Base-by-base conservation (phyloP, 2,888 invertebrate species). In the Erebia aethiops region DNA sequence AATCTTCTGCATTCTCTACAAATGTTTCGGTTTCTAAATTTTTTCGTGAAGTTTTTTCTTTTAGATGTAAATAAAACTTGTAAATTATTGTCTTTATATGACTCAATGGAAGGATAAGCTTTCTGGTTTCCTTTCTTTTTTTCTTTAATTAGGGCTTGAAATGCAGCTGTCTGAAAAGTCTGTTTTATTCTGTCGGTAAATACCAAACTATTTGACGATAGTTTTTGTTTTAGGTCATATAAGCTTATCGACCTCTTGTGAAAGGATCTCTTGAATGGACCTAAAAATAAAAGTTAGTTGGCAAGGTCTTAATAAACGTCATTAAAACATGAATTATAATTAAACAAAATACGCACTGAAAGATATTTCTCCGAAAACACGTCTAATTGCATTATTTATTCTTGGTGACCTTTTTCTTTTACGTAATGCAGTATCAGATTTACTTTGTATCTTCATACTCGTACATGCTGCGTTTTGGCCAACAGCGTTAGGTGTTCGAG, bases 41-140 rank as follows among this genome's bases (percentile, higher is more conserved):
- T 71, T 35, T 65, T 64, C 46, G 57, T 60, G 21, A 51, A 43
- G 16, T 69, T 75, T 1, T 74, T 60, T 63, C 75, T 69, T 72
- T 76, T 62, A 16, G 75, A 74, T 41, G 64, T 69, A 72, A 73
- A 79, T 51, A 80, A 69, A 41, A 78, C 72, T 66, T 77, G 70
- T 35, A 77, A 64, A 18, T 76, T 70, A 9, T 70, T 43, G 16
- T 65, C 69, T 41, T 62, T 68, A n/a, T 11, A 16, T 11, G 41
- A 14, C 43, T 67, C 11, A n/a, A 16, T 16, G 9, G 7, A 13
- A 52, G n/a, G 21, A 10, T 10, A 5, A 49, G n/a, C 16, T 49
- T 51, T 58, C 13, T 35, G n/a, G n/a, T 49, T 56, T 46, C 4
- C 11, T 13, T 56, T 26, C 49, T 13, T 60, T 56, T n/a, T 64